Base-by-base conservation (phyloP, 2,113 vertebrate species). In the Xenus cinereus region DNA sequence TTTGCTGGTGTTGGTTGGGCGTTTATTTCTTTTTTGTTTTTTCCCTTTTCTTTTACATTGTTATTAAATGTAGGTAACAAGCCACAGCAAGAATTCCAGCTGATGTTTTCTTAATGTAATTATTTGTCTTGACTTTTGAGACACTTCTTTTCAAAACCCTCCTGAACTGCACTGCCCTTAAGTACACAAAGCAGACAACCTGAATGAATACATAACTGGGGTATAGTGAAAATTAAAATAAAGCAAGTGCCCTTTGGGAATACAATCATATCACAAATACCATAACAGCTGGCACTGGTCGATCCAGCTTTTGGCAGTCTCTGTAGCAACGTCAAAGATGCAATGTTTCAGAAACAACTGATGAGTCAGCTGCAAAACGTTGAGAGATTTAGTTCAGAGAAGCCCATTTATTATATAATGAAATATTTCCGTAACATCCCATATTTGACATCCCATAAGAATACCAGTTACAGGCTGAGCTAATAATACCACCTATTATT, bases 171-270 rank as follows among this genome's bases (percentile, higher is more conserved):
- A 66, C 54, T 91, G 46, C 57, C 89, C 53, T 62, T 39, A 33
- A 83, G 54, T 57, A 14, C 41, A 85, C 63, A 85, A 85, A 96
- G 72, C 60, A 87, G 73, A 28, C 74, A 78, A 89, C 71, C 67
- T 91, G 74, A 84, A 84, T 4, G 32, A 82, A 62, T 59, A 43
- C 63, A 7, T 89, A 92, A 95, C 26, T 95, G 59, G 87, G 87
- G n/a, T 79, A 95, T 54, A 89, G 84, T 85, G 96, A 87, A 97
- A 79, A 93, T 60, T 85, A 63, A 95, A 95, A 95, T 91, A 95
- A 92, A 92, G 74, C 62, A 57, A 91, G 75, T 22, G 20, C 32
- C 86, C 26, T 66, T 67, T 62, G 92, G 83, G 80, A 89, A 77
- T 84, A 66, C 33, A 5, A 59, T 90, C 67, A 9, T 85, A 75